A percentile compares a stretch with the other conserved stretches of the same genome.
These are phyloP conservation scores for Stichodactyla mertensii DNA, from an alignment of 64 coral and sea anemone species.

Conservation along the genomic window DNA sequence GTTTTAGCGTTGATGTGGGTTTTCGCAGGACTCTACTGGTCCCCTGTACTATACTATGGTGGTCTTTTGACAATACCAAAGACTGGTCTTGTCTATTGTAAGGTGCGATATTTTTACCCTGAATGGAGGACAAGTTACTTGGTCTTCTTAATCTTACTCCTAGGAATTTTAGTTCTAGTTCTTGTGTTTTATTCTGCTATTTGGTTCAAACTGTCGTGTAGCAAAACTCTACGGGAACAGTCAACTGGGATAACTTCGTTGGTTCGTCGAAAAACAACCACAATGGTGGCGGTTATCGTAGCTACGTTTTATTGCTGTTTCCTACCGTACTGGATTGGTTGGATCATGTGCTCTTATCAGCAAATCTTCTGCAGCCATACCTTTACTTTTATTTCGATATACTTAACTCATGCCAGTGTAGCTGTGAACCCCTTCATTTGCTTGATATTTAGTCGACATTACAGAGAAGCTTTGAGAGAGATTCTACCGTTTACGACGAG, in stretches of 20 bases:
- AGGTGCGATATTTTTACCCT: slow-evolving; percentile 40
- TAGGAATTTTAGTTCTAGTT: slow-evolving; percentile 21
- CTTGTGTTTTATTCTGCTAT: slow-evolving; percentile 31
- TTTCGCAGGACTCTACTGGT: slow-evolving; percentile 17
- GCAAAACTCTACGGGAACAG: slow-evolving; percentile 29
- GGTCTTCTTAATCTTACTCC: slow-evolving; percentile 30
- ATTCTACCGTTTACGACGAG: background rate
- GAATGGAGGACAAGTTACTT: slow-evolving; percentile 35
- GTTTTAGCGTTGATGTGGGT: slow-evolving; percentile 33
- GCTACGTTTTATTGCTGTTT: slow-evolving; percentile 39
- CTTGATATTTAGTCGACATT: slow-evolving; percentile 33
- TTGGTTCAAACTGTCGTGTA: slow-evolving; percentile 6
- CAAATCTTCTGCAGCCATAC: slow-evolving; percentile 16
- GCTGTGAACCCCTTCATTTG: slow-evolving; percentile 47
- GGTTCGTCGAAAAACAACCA: slow-evolving; percentile 18
- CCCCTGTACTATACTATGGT: slow-evolving; percentile 38
- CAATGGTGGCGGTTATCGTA: slow-evolving; percentile 43
- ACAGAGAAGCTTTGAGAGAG: background rate
- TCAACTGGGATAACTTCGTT: background rate
- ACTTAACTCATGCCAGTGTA: slow-evolving; percentile 32
- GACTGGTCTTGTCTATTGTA: background rate
- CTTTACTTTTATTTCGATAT: slow-evolving; percentile 41
- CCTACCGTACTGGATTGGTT: slow-evolving; percentile 44
- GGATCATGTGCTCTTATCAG: slow-evolving; percentile 41
- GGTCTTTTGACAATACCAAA: slow-evolving; percentile 9